phyloP scores from a whole-genome alignment of 1,140 invertebrate genomes.

The Megalopta genalis region DNA sequence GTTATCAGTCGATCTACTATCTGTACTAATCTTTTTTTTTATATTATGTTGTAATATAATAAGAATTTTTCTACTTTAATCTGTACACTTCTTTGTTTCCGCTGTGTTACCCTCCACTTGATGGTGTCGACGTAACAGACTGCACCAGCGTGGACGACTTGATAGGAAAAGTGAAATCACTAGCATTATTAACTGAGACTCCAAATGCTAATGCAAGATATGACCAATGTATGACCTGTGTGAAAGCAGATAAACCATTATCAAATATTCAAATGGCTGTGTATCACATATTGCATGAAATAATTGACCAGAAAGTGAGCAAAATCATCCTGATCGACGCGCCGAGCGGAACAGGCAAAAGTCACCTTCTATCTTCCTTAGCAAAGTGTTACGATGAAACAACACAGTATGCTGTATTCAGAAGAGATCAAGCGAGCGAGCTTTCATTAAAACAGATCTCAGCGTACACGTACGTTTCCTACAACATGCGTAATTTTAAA shows the following conservation, averaged over 20 bases:
- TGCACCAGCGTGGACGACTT: no score
- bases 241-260: neutral
- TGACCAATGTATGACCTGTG: no score
- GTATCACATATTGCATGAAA: neutral
- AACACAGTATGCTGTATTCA: neutral
- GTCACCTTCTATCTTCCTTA: neutral
- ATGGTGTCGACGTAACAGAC: no score
- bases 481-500: neutral
- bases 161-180: no score
- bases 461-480: neutral
- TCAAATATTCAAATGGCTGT: neutral
- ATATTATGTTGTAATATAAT: no score
- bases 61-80: no score
- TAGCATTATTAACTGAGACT: no score
- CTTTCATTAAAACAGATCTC: neutral
- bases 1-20: no score
- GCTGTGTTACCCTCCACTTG: no score
- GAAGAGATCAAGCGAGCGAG: constrained; percentile 11
- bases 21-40: neutral
- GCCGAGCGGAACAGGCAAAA: constrained; percentile 20
- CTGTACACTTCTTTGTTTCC: no score
- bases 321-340: neutral
- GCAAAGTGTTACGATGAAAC: fast-evolving
- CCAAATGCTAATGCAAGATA: no score
- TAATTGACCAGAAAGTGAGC: fast-evolving